These are phyloP conservation scores for Pandemis heparana DNA, from an alignment of 2,888 invertebrate species.

Conservation along the genomic window DNA sequence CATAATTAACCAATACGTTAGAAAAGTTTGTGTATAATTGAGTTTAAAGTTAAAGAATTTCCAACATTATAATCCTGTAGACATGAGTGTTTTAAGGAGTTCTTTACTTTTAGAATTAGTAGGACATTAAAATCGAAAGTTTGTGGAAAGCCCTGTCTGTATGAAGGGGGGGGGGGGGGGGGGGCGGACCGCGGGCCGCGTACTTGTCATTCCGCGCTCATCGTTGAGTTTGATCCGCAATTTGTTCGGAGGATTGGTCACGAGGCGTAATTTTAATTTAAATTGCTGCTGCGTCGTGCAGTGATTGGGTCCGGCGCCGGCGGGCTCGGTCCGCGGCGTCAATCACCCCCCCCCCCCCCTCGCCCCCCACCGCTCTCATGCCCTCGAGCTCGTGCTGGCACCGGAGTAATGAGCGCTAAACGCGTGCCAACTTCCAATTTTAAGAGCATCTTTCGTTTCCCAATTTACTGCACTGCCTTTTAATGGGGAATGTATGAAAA, in stretches of 20 bases:
- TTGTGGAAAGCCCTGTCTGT: no score
- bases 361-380: not conserved
- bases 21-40: no score
- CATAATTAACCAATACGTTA: not conserved
- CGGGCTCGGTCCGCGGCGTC: conserved; percentile 24
- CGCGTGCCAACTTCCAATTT: conserved; percentile 40
- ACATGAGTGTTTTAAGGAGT: no score
- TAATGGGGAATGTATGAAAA: no score
- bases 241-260: conserved; percentile 63
- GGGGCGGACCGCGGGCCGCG: conserved; percentile 3
- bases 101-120: no score
- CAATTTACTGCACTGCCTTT: conserved; percentile 37
- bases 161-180: not conserved
- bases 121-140: no score
- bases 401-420: conserved; percentile 20
- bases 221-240: conserved; percentile 60
- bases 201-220: conserved; percentile 24
- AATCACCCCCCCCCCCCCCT: conserved; percentile 14
- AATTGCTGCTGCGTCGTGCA: conserved; percentile 53
- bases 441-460: conserved; percentile 20
- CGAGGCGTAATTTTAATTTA: conserved; percentile 61
- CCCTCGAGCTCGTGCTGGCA: not conserved
- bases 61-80: no score
- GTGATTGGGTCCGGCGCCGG: conserved; percentile 47
- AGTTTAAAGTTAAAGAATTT: no score